Base-by-base conservation (phyloP, 2,888 invertebrate species). In the Platycheirus albimanus region DNA sequence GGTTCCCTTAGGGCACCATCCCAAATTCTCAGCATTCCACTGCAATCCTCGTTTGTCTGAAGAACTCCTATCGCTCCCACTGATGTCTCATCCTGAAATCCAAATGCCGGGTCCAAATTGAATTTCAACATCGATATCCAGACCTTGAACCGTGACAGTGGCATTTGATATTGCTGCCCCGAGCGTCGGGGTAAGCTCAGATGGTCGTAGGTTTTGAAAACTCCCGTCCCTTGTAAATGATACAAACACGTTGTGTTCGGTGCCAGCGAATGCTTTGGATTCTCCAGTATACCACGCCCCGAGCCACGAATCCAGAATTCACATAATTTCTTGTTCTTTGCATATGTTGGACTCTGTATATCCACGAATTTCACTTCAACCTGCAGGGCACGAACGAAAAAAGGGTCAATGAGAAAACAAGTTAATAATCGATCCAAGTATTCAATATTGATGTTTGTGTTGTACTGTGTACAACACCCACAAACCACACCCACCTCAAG, bases 211-310 rank as follows among this genome's bases (percentile, higher is more conserved):
- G 90, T 93, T 89, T 90, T 94, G 90, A 92, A 93, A 93, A 91
- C 90, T 91, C 91, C 91, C 91, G 91, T 90, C 90, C 93, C 93
- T 86, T 94, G 93, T 88, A 97, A 93, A 89, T 96, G 96, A 89
- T 97, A 97, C 19, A 96, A 93, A 88, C 97, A 97, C 7, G 97
- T 97, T 20, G 96, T 97, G 89, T 97, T 97, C 0, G 96, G 95
- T 0, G 97, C 95, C 85, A 97, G 91, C 3, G 97, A 95, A 91
- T 97, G 97, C 86, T 94, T 93, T 0, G 97, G 97, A 88, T 96
- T 96, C 87, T 96, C 95, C 54, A 97, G 88, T 4, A 96, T 92
- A n/a, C 97, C 97, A 63, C 94, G 94, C 1, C 94, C 94, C 0
- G 95, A 94, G 4, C 96, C 96, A 80, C 95, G 92, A 85, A 97